Base-by-base conservation (phyloP, 2,113 vertebrate species). In the Mirza zaza region DNA sequence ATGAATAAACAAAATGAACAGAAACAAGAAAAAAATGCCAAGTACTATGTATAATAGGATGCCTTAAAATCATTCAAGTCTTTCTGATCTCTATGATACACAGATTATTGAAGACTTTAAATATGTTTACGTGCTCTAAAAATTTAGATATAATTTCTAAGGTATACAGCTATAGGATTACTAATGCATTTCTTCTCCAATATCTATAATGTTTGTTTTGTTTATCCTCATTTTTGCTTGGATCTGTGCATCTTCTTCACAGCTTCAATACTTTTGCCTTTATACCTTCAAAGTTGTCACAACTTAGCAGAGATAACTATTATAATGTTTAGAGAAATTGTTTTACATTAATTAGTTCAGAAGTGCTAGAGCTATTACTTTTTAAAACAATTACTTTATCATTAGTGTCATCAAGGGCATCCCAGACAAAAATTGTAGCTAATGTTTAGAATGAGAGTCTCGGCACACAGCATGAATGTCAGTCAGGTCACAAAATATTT, bases 401-500 rank as follows among this genome's bases (percentile, higher is more conserved):
- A 36, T 79, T 87, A 67, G 6, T 71, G 23, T 82, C 27, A 92
- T 71, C 42, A 45, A 71, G 27, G 29, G 27, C 34, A 82, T 79
- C 14, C 10, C 2, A 83, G 48, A 59, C 14, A 50, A 82, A 96
- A 95, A 48, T 20, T 48, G 71, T 65, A 95, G 85, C 45, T 71
- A 70, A 63, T 68, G 2, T 68, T 95, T 67, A 52, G n/a, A 86
- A 76, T 2, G 2, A 55, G 29, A 79, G 8, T 82, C 80, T 92
- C 18, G 20, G 82, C n/a, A 71, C 8, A 50, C 39, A 90, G 27
- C 85, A 42, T 77, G 21, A 57, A 85, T 63, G 18, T 92, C n/a
- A 92, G 14, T 92, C n/a, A 92, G 12, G 39, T 61, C 20, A 71
- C n/a, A 94, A 87, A 83, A 75, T 89, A 67, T 55, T 67, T 91